These are phyloP conservation scores for Thamnophis sirtalis DNA, from an alignment of 2,113 vertebrate species.

Conservation along the genomic window DNA sequence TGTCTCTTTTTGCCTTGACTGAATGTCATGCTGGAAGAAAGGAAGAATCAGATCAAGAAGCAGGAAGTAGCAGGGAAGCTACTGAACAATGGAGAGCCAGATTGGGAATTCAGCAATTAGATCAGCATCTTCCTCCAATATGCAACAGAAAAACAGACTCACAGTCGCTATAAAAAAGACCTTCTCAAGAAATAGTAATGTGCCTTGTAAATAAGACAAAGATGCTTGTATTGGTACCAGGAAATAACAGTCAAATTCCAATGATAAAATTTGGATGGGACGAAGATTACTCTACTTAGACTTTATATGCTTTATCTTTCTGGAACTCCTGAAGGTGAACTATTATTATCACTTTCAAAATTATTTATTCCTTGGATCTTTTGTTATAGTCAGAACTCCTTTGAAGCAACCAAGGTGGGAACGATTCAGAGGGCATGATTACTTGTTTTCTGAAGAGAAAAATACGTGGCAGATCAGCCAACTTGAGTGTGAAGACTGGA, in stretches of 20 bases:
- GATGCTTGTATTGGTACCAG: neutral
- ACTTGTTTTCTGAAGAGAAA: conserved; percentile 8
- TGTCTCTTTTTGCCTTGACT: neutral
- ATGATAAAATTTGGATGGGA: neutral
- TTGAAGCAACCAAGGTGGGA: neutral
- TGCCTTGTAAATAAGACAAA: neutral
- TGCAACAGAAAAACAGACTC: neutral
- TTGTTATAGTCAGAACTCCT: neutral
- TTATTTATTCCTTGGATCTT: neutral
- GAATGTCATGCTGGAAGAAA: neutral
- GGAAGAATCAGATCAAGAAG: neutral
- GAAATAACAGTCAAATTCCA: neutral
- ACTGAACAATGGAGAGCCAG: neutral
- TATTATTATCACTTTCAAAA: neutral
- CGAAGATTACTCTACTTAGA: neutral
- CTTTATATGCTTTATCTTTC: neutral
- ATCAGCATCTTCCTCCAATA: neutral
- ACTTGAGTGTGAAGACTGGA: neutral
- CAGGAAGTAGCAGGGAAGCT: neutral
- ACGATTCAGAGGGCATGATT: neutral
- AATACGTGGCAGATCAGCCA: neutral
- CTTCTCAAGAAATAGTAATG: neutral
- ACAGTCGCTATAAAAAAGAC: neutral
- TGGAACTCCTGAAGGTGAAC: neutral
- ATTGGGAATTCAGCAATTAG: neutral